Evolutionary conservation across 2,888 invertebrate genomes (phyloP).

Genomic region (Tipula vernalis): DNA sequence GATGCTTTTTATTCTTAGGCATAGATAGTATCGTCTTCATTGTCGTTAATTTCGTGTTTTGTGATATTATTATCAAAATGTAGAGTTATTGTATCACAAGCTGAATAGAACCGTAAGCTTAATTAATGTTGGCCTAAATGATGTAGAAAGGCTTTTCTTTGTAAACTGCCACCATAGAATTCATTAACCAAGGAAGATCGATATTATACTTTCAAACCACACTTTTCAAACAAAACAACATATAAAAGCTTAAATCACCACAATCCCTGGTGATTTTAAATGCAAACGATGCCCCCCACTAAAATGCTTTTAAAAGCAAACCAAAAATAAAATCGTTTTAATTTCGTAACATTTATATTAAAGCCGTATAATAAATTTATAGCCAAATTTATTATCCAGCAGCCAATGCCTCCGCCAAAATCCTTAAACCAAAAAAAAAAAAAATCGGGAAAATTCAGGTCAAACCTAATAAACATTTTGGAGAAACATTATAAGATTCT

Average conservation of each 20-base stretch:
- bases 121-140: too few relatives aligned
- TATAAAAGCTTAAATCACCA: not conserved
- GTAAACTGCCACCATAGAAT: too few relatives aligned
- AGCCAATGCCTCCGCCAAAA: not conserved
- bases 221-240: too few relatives aligned
- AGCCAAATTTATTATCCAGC: not conserved
- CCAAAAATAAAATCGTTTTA: not conserved
- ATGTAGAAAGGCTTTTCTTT: too few relatives aligned
- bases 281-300: not conserved
- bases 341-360: not conserved
- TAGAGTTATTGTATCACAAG: too few relatives aligned
- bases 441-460: not conserved
- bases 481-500: not conserved
- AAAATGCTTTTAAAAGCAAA: not conserved
- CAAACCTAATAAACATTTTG: not conserved
- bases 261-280: not conserved
- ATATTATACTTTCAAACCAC: too few relatives aligned
- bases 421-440: not conserved
- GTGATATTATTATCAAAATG: too few relatives aligned
- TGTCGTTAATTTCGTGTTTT: too few relatives aligned
- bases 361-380: not conserved
- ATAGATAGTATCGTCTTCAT: too few relatives aligned
- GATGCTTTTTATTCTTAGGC: too few relatives aligned
- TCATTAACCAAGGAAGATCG: too few relatives aligned
- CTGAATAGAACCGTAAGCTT: too few relatives aligned